Evolutionary conservation across 2,113 vertebrate species (phyloP).

Genomic region (Elaphurus davidianus): DNA sequence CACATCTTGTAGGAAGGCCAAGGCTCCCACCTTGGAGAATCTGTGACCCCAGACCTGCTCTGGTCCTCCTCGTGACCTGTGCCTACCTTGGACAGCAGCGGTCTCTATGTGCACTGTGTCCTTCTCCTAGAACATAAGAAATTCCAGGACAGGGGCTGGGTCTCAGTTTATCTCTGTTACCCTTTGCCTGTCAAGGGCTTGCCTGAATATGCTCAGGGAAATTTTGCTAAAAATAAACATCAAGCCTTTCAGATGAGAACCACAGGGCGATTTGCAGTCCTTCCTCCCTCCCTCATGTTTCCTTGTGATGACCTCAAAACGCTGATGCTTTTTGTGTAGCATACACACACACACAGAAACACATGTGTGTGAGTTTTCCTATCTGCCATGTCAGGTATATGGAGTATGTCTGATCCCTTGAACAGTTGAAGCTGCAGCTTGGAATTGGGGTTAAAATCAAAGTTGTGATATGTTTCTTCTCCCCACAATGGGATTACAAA

Average conservation of each 20-base stretch:
- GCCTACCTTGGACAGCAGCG: fast-evolving
- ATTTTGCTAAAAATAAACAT: not conserved
- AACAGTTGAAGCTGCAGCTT: fast-evolving
- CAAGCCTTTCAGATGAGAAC: not conserved
- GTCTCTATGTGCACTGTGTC: fast-evolving
- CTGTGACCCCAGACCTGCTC: fast-evolving
- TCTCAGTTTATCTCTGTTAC: fast-evolving
- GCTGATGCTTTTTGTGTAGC: fast-evolving
- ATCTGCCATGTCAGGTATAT: fast-evolving
- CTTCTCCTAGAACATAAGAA: no score
- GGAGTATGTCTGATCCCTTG: fast-evolving
- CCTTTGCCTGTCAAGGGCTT: not conserved
- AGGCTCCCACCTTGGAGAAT: no score
- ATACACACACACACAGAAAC: fast-evolving
- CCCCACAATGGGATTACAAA: not conserved
- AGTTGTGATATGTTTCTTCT: fast-evolving
- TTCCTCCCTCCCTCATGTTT: not conserved
- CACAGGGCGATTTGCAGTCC: fast-evolving
- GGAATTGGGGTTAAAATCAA: not conserved
- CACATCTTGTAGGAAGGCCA: fast-evolving
- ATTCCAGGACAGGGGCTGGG: not conserved
- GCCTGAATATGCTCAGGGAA: not conserved
- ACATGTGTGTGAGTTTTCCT: fast-evolving
- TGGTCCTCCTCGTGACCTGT: fast-evolving
- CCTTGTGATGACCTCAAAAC: not conserved